These are phyloP conservation scores for Lophochroa leadbeateri DNA, from an alignment of 2,113 vertebrate genomes.

Conservation along the genomic window DNA sequence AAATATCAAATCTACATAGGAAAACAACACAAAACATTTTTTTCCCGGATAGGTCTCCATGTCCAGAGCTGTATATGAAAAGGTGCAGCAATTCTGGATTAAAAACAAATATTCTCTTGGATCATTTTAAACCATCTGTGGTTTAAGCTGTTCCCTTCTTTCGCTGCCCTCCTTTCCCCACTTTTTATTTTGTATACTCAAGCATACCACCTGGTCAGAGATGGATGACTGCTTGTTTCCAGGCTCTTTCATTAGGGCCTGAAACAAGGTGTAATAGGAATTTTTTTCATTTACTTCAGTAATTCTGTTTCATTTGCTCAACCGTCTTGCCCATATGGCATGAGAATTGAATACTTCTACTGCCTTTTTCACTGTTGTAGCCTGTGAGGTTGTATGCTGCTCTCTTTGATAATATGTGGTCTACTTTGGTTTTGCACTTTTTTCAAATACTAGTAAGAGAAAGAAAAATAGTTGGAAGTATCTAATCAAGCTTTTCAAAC, in stretches of 20 bases:
- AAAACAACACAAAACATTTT: not conserved
- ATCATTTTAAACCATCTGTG: not conserved
- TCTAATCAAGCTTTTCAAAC: not conserved
- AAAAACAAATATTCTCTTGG: not conserved
- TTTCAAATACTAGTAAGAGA: not conserved
- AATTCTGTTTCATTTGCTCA: not conserved
- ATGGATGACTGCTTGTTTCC: not conserved
- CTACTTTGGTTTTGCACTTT: not conserved
- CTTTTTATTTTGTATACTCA: not conserved
- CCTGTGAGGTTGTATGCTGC: not conserved
- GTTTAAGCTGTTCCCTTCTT: not conserved
- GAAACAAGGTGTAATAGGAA: not conserved
- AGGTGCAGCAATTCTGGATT: not conserved
- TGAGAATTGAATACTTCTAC: not conserved
- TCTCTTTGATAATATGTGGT: not conserved
- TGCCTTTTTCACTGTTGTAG: not conserved
- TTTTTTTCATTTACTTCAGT: not conserved
- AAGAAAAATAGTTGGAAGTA: not conserved
- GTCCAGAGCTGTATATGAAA: not conserved
- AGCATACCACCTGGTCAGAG: not conserved
- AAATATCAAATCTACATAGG: not conserved
- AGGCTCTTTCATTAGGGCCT: not conserved
- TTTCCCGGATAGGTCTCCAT: not conserved
- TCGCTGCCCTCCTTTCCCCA: rapidly evolving
- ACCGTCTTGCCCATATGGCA: not conserved